Percentiles rank a stretch among this genome's conserved stretches.
These are phyloP conservation scores for Patella depressa DNA, from an alignment of 2,888 invertebrate genomes.

Conservation along the genomic window DNA sequence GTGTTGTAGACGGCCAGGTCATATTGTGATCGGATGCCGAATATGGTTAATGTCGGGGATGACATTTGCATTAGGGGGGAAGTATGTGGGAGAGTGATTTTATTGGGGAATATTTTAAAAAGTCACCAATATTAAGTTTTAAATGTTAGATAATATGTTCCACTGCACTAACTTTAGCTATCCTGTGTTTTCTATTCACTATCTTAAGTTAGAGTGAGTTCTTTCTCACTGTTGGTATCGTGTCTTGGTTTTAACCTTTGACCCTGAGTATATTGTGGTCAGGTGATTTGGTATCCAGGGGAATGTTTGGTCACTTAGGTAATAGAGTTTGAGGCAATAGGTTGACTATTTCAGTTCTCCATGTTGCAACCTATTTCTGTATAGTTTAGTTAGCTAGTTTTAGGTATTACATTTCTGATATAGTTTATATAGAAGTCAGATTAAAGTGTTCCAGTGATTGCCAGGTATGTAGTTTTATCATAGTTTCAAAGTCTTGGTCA, in stretches of 20 bases:
- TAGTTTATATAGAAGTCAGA: too few species aligned
- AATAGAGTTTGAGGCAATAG: too few species aligned
- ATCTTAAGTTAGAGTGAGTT: background rate
- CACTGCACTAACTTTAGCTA: background rate
- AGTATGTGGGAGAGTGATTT: conserved; percentile 3
- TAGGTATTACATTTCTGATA: too few species aligned
- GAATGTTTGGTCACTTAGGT: too few species aligned
- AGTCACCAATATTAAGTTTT: background rate
- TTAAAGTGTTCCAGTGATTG: too few species aligned
- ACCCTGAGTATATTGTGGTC: too few species aligned
- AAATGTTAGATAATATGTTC: conserved; percentile 6
- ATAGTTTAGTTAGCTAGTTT: too few species aligned
- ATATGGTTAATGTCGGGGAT: background rate
- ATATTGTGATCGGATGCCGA: background rate
- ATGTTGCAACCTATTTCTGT: too few species aligned
- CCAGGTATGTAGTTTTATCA: too few species aligned
- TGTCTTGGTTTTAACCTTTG: background rate
- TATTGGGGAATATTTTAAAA: background rate
- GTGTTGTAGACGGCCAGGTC: background rate
- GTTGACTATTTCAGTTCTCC: too few species aligned
- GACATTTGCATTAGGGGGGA: background rate
- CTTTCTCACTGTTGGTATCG: background rate
- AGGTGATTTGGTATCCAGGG: too few species aligned
- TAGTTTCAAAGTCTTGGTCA: too few species aligned
- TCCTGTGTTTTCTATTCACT: background rate